A percentile compares a stretch with the other conserved stretches of the same genome.
These are phyloP conservation scores for Microchirus variegatus DNA, from an alignment of 2,797 vertebrate species.

Conservation along the genomic window DNA sequence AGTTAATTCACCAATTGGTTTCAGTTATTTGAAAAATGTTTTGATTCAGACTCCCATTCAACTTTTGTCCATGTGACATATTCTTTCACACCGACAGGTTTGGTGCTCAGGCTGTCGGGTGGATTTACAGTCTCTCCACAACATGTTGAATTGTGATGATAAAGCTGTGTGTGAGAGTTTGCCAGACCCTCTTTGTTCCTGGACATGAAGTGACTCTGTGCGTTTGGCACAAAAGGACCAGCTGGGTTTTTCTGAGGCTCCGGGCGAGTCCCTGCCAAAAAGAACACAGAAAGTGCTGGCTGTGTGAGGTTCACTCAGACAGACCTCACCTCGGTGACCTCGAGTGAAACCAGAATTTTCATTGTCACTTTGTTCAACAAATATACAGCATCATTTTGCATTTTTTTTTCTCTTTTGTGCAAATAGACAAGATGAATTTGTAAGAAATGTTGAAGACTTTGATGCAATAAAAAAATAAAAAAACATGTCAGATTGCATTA, in stretches of 20 bases:
- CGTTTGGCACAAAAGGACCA: background rate
- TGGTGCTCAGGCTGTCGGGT: constrained; percentile 35
- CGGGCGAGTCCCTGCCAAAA: background rate
- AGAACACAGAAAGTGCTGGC: background rate
- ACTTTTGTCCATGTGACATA: constrained; percentile 22
- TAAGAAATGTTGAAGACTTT: no score
- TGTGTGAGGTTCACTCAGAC: constrained; percentile 5
- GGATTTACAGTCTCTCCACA: constrained; percentile 32
- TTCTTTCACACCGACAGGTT: constrained; percentile 41
- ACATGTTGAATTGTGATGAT: constrained; percentile 33
- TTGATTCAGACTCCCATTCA: constrained; percentile 19
- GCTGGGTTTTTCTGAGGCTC: constrained; percentile 10
- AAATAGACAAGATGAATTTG: no score
- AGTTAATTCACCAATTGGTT: no score
- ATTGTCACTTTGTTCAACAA: no score
- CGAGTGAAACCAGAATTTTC: background rate
- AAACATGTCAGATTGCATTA: no score
- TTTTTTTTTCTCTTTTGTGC: no score
- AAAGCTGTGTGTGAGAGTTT: constrained; percentile 36
- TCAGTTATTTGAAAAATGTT: background rate
- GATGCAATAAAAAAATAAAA: no score
- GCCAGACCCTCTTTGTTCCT: constrained; percentile 29
- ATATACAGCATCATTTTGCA: no score
- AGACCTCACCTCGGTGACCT: constrained; percentile 8
- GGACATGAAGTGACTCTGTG: constrained; percentile 11